Conservation (phyloP, 2,113 vertebrate genomes). For the Tychaedon coryphoeus region DNA sequence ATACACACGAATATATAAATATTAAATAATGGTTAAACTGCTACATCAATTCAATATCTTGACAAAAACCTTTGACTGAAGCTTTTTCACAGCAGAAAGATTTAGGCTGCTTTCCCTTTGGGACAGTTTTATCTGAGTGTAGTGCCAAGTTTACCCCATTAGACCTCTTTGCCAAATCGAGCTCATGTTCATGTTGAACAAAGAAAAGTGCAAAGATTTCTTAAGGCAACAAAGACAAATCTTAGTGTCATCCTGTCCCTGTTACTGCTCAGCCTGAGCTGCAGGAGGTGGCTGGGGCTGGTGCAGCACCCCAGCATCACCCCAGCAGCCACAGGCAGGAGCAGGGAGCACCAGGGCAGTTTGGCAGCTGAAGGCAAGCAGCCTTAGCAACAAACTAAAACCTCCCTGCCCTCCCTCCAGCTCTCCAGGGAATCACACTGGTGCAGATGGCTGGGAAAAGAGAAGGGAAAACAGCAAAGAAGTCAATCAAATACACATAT, state of each 20-base stretch:
- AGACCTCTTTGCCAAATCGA: neutral
- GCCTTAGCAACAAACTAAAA: neutral
- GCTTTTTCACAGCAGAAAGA: neutral
- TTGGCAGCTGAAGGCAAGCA: neutral
- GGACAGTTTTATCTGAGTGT: neutral
- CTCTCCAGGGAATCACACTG: neutral
- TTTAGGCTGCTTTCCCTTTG: neutral
- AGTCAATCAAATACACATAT: rapidly evolving
- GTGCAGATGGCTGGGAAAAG: neutral
- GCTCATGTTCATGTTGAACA: neutral
- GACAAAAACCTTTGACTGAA: conserved; percentile 13
- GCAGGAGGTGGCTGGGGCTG: neutral
- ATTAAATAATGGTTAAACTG: conserved; percentile 8
- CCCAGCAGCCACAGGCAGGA: rapidly evolving
- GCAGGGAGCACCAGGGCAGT: neutral
- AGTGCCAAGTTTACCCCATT: neutral
- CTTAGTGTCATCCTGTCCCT: neutral
- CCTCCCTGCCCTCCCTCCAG: neutral
- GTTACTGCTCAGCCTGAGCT: neutral
- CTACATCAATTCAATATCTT: neutral
- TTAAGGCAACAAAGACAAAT: neutral
- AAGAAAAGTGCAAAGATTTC: neutral
- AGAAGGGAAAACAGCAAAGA: neutral
- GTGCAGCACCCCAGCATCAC: neutral
- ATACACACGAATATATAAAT: conserved; percentile 11